Percentiles rank a stretch among this genome's conserved stretches.
Evolutionary conservation across 2,113 vertebrate species (phyloP).

Genomic region (Zosterops lateralis): DNA sequence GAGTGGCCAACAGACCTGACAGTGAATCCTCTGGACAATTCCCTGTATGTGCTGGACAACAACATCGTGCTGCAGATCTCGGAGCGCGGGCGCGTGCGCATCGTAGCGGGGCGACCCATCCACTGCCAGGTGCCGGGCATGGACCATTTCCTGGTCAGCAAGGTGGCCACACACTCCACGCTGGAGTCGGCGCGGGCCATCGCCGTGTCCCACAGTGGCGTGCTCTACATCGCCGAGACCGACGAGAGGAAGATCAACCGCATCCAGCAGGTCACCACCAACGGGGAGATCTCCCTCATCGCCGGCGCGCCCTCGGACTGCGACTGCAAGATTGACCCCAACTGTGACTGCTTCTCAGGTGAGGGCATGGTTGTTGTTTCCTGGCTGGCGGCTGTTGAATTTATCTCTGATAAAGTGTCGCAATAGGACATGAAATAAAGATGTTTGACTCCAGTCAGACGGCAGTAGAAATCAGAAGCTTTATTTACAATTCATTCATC

Average conservation of each 20-base stretch:
- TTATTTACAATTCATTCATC: no score
- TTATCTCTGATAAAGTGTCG: background rate
- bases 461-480: no score
- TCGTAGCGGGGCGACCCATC: conserved; percentile 93
- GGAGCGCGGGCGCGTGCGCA: conserved; percentile 86
- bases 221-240: conserved; percentile 93
- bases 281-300: conserved; percentile 91
- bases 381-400: background rate
- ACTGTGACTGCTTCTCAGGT: conserved; percentile 98
- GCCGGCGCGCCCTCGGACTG: conserved; percentile 92
- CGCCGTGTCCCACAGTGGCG: conserved; percentile 89
- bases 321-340: conserved; percentile 98
- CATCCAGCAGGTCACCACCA: conserved; percentile 95
- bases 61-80: conserved; percentile 97
- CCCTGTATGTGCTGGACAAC: conserved; percentile 95
- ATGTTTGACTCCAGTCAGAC: no score
- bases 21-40: conserved; percentile 95
- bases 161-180: conserved; percentile 87
- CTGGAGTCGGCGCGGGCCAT: conserved; percentile 93
- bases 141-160: conserved; percentile 89
- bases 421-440: no score
- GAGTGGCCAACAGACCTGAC: conserved; percentile 97
- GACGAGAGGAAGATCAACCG: conserved; percentile 96
- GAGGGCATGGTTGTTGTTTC: conserved; percentile 11
- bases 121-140: conserved; percentile 95